Evolutionary conservation across 2,113 vertebrate species (phyloP).

Genomic region (Nycticryphes semicollaris): DNA sequence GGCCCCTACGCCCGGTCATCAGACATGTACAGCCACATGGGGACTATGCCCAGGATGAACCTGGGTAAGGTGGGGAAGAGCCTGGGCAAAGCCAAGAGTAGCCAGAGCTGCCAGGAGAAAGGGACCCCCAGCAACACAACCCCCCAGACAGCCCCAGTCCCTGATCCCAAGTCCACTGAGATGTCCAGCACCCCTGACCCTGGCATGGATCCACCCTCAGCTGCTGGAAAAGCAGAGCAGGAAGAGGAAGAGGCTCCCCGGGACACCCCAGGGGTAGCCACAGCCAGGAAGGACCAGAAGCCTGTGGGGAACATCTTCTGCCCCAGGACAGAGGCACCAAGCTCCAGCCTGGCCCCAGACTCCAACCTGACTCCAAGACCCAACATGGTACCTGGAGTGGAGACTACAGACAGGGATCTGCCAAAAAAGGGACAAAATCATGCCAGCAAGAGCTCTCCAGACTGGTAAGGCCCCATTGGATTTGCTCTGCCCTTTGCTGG

Average conservation of each 20-base stretch:
- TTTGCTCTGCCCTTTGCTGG: background rate
- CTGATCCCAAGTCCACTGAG: fast-evolving
- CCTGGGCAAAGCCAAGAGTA: background rate
- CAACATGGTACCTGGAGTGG: fast-evolving
- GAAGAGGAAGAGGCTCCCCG: background rate
- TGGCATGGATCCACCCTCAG: background rate
- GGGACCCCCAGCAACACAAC: background rate
- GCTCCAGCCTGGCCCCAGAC: background rate
- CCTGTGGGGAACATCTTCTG: background rate
- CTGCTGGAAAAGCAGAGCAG: background rate
- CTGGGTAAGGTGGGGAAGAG: background rate
- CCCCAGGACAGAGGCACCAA: fast-evolving
- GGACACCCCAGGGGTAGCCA: background rate
- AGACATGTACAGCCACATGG: slow-evolving; percentile 91
- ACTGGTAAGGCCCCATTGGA: background rate
- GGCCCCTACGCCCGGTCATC: slow-evolving; percentile 85
- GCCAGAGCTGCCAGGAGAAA: background rate
- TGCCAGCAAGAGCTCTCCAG: background rate
- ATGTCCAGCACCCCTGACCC: background rate
- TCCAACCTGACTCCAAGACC: background rate
- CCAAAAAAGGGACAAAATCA: background rate
- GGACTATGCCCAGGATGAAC: slow-evolving; percentile 86
- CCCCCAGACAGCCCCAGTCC: background rate
- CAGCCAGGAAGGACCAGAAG: background rate
- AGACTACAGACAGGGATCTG: background rate